These are phyloP conservation scores for Drosophila atripex DNA, from an alignment of 2,888 invertebrate species.

Conservation along the genomic window DNA sequence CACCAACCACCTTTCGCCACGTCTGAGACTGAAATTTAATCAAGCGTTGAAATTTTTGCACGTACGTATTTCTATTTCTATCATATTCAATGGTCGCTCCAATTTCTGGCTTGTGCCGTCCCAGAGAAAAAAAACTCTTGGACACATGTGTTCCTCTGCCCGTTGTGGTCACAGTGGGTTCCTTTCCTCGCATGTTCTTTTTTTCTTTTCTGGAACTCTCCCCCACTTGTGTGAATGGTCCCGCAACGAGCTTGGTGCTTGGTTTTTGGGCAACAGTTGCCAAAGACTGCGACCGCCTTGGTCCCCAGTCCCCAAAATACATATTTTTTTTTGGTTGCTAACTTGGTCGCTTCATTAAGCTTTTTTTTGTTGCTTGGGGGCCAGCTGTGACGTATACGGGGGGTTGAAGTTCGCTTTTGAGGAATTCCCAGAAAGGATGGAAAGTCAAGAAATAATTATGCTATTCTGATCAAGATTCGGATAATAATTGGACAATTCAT, in stretches of 20 bases:
- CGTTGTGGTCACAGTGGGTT: slow-evolving; percentile 35
- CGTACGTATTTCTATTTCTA: slow-evolving; percentile 73
- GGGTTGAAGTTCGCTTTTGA: slow-evolving; percentile 38
- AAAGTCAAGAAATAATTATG: slow-evolving; percentile 26
- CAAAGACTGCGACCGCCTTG: slow-evolving; percentile 64
- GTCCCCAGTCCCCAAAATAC: slow-evolving; percentile 20
- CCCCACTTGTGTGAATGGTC: slow-evolving; percentile 62
- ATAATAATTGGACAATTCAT: too few species aligned
- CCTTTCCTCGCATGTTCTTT: not conserved
- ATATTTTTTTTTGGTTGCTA: slow-evolving; percentile 2
- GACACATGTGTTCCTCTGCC: slow-evolving; percentile 61
- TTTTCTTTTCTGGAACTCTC: slow-evolving; percentile 4
- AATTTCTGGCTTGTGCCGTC: slow-evolving; percentile 40
- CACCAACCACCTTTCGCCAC: slow-evolving; percentile 9
- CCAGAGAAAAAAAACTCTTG: slow-evolving; percentile 39
- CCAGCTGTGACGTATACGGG: slow-evolving; percentile 66
- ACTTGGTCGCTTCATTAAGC: slow-evolving; percentile 67
- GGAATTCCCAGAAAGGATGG: slow-evolving; percentile 10
- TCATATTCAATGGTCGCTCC: slow-evolving; percentile 65
- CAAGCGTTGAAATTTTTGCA: slow-evolving; percentile 79
- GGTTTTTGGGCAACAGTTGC: slow-evolving; percentile 65
- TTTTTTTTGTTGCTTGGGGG: slow-evolving; percentile 54
- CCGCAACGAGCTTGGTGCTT: slow-evolving; percentile 55
- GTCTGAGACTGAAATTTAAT: slow-evolving; percentile 71
- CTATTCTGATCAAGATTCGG: too few species aligned